Conservation (phyloP, 2,797 vertebrate genomes). For the Borostomias antarcticus region DNA sequence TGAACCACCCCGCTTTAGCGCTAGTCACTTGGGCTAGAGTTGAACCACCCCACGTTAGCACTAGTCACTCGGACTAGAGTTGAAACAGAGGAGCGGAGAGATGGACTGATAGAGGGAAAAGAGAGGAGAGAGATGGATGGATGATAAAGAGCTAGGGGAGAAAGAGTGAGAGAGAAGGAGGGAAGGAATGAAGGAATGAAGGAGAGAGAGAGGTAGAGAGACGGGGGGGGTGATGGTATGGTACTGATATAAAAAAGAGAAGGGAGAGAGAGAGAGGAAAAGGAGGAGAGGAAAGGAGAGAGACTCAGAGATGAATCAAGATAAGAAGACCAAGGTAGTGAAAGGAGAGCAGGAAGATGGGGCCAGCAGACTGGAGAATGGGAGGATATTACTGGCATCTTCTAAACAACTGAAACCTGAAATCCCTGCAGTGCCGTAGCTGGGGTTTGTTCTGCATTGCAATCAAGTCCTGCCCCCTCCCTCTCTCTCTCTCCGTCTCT, state of each 20-base stretch:
- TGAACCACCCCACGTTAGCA: too few species aligned
- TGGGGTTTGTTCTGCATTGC: constrained; percentile 55
- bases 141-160: background rate
- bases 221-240: too few species aligned
- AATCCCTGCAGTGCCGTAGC: constrained; percentile 51
- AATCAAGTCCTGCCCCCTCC: constrained; percentile 33
- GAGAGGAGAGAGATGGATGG: too few species aligned
- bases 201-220: background rate
- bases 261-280: constrained; percentile 1
- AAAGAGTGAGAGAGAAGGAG: constrained; percentile 2
- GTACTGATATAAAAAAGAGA: too few species aligned
- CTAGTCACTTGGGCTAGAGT: too few species aligned
- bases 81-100: too few species aligned
- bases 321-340: constrained; percentile 39
- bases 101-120: too few species aligned
- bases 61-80: too few species aligned
- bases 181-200: background rate
- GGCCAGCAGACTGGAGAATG: constrained; percentile 45
- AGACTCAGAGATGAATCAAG: constrained; percentile 40
- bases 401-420: constrained; percentile 43
- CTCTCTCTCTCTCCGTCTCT: constrained; percentile 32
- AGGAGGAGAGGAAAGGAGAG: background rate
- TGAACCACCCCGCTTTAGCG: too few species aligned
- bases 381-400: constrained; percentile 48
- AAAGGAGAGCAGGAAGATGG: constrained; percentile 45